Conservation (phyloP, 2,888 invertebrate species). For the Callinectes sapidus region DNA sequence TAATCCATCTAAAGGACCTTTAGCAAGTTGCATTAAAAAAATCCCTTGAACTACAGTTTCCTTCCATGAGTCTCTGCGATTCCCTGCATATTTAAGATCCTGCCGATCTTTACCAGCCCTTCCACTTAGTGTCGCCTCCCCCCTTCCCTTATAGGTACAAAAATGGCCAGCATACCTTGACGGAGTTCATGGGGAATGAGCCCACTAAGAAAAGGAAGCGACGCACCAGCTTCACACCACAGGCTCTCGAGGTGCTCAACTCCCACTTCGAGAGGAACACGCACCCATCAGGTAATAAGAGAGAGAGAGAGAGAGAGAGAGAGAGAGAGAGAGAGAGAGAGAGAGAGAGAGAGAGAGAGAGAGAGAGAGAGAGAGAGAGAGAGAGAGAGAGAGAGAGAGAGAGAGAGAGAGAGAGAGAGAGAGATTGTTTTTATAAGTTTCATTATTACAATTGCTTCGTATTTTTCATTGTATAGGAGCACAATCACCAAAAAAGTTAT, state of each 20-base stretch:
- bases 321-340: slow-evolving; percentile 9
- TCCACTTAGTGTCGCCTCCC: neutral
- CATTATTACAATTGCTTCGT: neutral
- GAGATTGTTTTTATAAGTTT: neutral
- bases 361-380: slow-evolving; percentile 26
- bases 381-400: slow-evolving; percentile 14
- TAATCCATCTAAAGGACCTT: neutral
- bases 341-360: no score
- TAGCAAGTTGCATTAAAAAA: neutral
- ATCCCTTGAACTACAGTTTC: neutral
- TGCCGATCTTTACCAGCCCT: neutral
- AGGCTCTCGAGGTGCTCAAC: slow-evolving; percentile 94
- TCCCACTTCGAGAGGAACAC: slow-evolving; percentile 97
- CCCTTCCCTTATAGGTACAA: slow-evolving; percentile 83
- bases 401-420: slow-evolving; percentile 29
- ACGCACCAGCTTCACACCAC: slow-evolving; percentile 97
- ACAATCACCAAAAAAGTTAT: neutral
- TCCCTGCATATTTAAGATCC: neutral
- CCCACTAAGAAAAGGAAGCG: slow-evolving; percentile 97
- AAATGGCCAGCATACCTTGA: slow-evolving; percentile 93
- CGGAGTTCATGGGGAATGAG: slow-evolving; percentile 96
- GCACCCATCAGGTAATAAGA: slow-evolving; percentile 92
- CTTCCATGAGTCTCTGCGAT: neutral
- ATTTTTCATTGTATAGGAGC: neutral
- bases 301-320: slow-evolving; percentile 29